Base-by-base conservation (phyloP, 2,113 vertebrate species). In the Cranoglanis bouderius region DNA sequence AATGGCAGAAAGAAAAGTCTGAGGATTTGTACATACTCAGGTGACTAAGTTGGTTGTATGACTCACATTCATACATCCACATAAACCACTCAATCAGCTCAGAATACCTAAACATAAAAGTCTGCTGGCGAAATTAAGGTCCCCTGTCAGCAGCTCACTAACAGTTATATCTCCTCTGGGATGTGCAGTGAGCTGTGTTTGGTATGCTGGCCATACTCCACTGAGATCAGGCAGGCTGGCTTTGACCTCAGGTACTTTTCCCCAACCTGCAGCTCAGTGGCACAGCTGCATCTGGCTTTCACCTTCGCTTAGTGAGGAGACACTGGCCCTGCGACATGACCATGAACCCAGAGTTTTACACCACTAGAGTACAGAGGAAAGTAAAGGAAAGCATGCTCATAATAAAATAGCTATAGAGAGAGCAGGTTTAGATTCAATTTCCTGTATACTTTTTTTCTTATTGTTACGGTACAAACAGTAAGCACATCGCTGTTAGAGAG, bases 201-300 rank as follows among this genome's bases (percentile, higher is more conserved):
- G 55, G 85, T 89, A 87, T 89, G 55, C 85, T 77, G 57, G 35
- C 67, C 13, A 10, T 43, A 38, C 35, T 43, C 80, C 43, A 65
- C 74, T 78, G 55, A 78, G 43, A 84, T 83, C 40, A 65, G 70
- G 49, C 49, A 67, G 74, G 72, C 77, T 85, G 84, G 82, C 57
- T 85, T 51, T 90, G 89, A 89, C 85, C 89, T 78, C 67, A 74
- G 43, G 49, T 83, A 82, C 81, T 59, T 46, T 86, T 70, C 43
- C 63, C 10, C 82, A 75, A 29, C 55, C 49, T 81, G 9, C 32
- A 67, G 82, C 12, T 53, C 61, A 77, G 49, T 70, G 84, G 51
- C 87, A 55, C 59, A 82, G 81, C 57, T 89, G 91, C 92, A 93
- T 92, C 88, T 93, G 92, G 84, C 70, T 29, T 65, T 43, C 89